phyloP scores from a whole-genome alignment of 2,797 vertebrate species.

The Nannoperca australis region DNA sequence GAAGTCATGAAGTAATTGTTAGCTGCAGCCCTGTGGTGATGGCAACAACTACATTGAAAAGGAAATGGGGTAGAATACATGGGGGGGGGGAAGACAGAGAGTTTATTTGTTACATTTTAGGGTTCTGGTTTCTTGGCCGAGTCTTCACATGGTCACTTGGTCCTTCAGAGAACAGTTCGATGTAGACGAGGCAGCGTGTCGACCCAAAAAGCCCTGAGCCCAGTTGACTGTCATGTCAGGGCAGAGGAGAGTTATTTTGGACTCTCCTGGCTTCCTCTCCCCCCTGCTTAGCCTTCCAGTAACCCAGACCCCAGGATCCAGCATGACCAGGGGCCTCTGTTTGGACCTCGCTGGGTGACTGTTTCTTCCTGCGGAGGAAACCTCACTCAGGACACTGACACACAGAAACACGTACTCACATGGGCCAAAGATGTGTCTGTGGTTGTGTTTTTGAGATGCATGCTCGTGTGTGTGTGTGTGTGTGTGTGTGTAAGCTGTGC shows the following conservation, averaged over 20 bases:
- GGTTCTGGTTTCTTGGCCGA: background rate
- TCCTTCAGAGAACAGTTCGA: conserved; percentile 2
- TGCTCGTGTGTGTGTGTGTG: background rate
- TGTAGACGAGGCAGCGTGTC: conserved; percentile 29
- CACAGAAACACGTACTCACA: conserved; percentile 56
- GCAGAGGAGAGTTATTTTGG: conserved; percentile 75
- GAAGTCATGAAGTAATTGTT: background rate
- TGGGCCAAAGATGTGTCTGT: conserved; percentile 24
- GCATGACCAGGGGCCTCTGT: conserved; percentile 77
- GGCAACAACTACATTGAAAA: background rate
- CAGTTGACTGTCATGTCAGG: conserved; percentile 69
- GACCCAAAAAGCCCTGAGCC: conserved; percentile 50
- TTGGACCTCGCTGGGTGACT: conserved; percentile 80
- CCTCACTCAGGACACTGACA: conserved; percentile 69
- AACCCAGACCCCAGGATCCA: conserved; percentile 80
- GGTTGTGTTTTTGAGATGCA: conserved; percentile 23
- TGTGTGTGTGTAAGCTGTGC: background rate
- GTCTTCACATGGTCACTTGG: background rate
- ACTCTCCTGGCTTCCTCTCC: conserved; percentile 70
- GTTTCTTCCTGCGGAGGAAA: conserved; percentile 86
- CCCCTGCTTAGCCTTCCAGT: conserved; percentile 75
- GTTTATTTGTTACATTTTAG: background rate
- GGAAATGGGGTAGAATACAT: background rate
- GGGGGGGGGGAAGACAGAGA: background rate
- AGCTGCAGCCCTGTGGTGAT: background rate